Evolutionary conservation across 1,140 invertebrate genomes (phyloP).

Genomic region (Coboldia fuscipes): DNA sequence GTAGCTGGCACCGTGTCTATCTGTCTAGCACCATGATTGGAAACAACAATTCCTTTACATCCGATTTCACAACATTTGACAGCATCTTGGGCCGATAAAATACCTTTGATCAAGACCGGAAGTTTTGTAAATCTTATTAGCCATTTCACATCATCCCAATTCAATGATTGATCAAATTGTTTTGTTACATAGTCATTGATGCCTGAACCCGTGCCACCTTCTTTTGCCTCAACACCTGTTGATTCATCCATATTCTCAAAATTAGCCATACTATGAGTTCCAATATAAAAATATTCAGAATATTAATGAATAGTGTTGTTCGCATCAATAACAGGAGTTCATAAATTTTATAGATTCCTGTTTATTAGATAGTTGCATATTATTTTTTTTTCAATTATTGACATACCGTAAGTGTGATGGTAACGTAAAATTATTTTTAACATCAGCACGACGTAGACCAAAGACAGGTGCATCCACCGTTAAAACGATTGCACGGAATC

Average conservation of each 20-base stretch:
- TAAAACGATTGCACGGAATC: constrained; percentile 69
- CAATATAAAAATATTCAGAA: too few species aligned
- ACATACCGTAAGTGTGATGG: constrained; percentile 53
- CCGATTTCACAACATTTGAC: constrained; percentile 47
- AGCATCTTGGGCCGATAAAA: constrained; percentile 75
- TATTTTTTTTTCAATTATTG: too few species aligned
- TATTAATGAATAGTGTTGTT: too few species aligned
- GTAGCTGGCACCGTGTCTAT: constrained; percentile 65
- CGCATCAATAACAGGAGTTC: too few species aligned
- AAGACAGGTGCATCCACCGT: constrained; percentile 81
- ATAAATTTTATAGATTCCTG: too few species aligned
- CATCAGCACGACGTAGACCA: constrained; percentile 56
- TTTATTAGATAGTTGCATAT: too few species aligned
- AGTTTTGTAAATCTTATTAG: constrained; percentile 55
- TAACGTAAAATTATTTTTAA: constrained; percentile 64
- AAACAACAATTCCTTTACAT: constrained; percentile 61
- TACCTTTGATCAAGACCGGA: constrained; percentile 76
- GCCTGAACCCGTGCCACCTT: constrained; percentile 33
- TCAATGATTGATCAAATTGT: constrained; percentile 55
- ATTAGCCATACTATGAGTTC: constrained; percentile 21
- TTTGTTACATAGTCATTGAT: constrained; percentile 51
- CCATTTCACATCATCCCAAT: constrained; percentile 73
- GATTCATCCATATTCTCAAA: constrained; percentile 48
- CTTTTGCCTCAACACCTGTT: constrained; percentile 31
- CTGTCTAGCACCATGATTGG: constrained; percentile 82